Percentiles rank a stretch among this genome's conserved stretches.
phyloP scores from a whole-genome alignment of 2,797 vertebrate species.

The Synaphobranchus kaupii region DNA sequence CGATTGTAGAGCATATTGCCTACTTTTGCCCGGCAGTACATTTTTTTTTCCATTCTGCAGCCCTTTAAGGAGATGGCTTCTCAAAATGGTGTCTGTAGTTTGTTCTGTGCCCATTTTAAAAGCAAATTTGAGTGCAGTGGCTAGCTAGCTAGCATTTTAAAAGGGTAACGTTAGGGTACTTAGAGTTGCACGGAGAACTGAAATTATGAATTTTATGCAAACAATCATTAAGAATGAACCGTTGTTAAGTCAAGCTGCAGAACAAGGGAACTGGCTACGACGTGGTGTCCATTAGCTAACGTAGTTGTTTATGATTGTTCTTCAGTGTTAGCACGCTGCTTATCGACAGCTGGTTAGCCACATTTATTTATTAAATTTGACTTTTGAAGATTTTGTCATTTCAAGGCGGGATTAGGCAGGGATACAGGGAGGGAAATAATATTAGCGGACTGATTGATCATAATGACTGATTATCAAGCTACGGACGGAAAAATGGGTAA shows the following conservation, averaged over 20 bases:
- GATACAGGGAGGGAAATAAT: not conserved
- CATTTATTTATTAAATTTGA: not conserved
- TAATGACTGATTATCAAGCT: not conserved
- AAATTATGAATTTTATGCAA: not conserved
- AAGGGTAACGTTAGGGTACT: not conserved
- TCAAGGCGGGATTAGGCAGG: not conserved
- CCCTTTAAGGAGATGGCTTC: conserved; percentile 42
- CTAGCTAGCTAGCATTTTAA: conserved; percentile 17
- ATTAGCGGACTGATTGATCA: not conserved
- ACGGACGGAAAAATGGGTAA: not conserved
- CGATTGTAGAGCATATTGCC: conserved; percentile 17
- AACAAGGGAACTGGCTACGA: conserved; percentile 9
- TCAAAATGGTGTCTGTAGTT: conserved; percentile 58
- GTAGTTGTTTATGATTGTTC: not conserved
- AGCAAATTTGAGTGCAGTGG: conserved; percentile 34
- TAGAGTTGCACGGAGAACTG: not conserved
- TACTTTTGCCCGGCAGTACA: conserved; percentile 32
- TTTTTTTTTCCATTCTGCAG: conserved; percentile 32
- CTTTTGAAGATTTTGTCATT: not conserved
- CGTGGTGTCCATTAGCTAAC: not conserved
- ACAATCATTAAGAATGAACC: not conserved
- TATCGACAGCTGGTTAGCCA: not conserved
- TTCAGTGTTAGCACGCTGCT: not conserved
- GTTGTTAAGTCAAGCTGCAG: not conserved
- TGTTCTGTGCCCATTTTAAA: conserved; percentile 50